Base-by-base conservation (phyloP, 2,888 invertebrate genomes). In the Lucinisca nassula region DNA sequence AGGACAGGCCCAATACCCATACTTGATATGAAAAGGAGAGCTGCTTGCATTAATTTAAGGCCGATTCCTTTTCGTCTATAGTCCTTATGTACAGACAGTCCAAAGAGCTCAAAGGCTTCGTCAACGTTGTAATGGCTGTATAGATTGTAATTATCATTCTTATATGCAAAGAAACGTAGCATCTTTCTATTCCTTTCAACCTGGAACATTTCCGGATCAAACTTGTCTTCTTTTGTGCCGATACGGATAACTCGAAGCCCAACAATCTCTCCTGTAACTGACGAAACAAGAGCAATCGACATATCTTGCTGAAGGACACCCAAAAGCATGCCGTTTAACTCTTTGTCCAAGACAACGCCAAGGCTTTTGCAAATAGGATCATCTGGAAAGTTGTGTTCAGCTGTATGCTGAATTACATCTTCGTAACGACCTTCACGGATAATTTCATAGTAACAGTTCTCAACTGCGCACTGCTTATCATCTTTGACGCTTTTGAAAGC, bases 61-160 rank as follows among this genome's bases (percentile, higher is more conserved):
- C 70, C 79, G n/a, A 80, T 38, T 0, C 79, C 79, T 38, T 37
- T 32, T n/a, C 37, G 17, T 38, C 79, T 12, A 17, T 73, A 38
- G 8, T 80, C 72, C 1, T 38, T 38, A 37, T 80, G 55, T 12
- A 80, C 73, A 0, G 51, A 40, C 24, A 80, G 73, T 0, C 79
- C 79, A 27, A 73, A 24, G 0, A 80, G 37, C 3, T 80, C 40
- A n/a, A 73, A 6, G 0, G 38, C 32, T 51, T 80, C 73, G 17
- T 80, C 37, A 1, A 73, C 55, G 0, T 55, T 51, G 38, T 73
- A 80, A 27, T 55, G 72, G 1, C 55, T 51, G 38, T n/a, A 51
- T 14, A 81, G 3, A 67, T 67, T 35, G 1, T 12, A 67, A 21
- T 14, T 21, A 0, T 67, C n/a, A 38, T 67, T 35, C 12, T 30